Evolutionary conservation across 2,888 invertebrate genomes (phyloP), one percentile per base, ranked within the genome.

Genomic region (Argynnis bischoffii): DNA sequence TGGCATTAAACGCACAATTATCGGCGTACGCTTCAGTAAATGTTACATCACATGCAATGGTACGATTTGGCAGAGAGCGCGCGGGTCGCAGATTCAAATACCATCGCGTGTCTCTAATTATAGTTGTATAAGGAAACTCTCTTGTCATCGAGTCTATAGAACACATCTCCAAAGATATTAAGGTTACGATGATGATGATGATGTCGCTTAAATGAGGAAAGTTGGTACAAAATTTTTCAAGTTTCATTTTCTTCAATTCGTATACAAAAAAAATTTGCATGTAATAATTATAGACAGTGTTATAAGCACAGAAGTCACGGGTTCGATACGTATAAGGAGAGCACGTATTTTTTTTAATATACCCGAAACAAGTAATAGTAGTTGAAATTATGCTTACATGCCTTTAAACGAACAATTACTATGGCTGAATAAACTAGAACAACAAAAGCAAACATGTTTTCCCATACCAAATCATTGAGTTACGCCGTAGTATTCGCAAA

Each of bases 401-500:
- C 11, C 11, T 41, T 41, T 41, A 41, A 41, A 41, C 8, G 35
- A 1, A 8, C 11, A 41, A 41, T 41, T 41, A 11, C 35, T 11
- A 41, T 11, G 35, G 35, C 35, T 11, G 35, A 41, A 41, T 41
- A 3, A 26, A 6, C 16, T 48, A 59, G 13, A 48, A 48, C 47
- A 59, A 59, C 6, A 26, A 59, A 31, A 48, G 1, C 14, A 5
- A 2, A n/a, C 2, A 6, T 16, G 6, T 48, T n/a, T 48, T 31
- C 31, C 47, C n/a, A 31, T 13, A 59, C 26, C n/a, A 59, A 59
- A 31, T 59, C 59, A 48, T 48, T 31, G 48, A 47, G 26, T 59
- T 48, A 59, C 59, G 26, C 48, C 26, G 59, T 21, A 11, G 21
- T 46, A 26, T 26, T 21, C 13, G 63, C 59, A 66, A 68, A 71